Evolutionary conservation across 2,797 vertebrate genomes (phyloP), one percentile per base, ranked within the genome.

Genomic region (Neosalanx taihuensis): DNA sequence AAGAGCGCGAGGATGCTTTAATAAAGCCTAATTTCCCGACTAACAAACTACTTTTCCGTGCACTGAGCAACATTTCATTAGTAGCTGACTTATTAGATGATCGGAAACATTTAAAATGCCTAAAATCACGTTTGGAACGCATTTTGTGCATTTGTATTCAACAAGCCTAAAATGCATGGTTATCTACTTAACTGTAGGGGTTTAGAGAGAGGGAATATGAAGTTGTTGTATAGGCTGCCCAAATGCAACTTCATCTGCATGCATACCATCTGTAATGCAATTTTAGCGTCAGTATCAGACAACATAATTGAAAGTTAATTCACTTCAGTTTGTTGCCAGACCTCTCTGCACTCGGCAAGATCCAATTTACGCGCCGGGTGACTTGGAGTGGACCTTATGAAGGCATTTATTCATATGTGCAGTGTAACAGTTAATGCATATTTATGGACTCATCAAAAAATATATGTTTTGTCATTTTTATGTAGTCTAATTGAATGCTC

Each of bases 1-100:
- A 79, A 70, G 1, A 64, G 75, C 63, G 12, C 20, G 5, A 46
- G 72, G 53, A 31, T 51, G 69, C 77, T 72, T 0, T 67, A 62
- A 60, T 37, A 66, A 73, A 63, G 71, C 7, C 20, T 41, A 64
- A 30, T 56, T 31, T 56, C 51, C n/a, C n/a, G 20, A 29, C 23
- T 6, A 68, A 15, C 29, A 30, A 26, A 67, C 46, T 29, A 68
- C 18, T 9, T 68, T 31, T 57, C 51, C n/a, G 17, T 53, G 30
- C 4, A 17, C 51, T 56, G 18, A 46, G 13, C 41, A 12, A 23
- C 23, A 59, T 29, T 4, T 59, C 13, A 23, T 6, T 23, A 4
- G 58, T 59, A 23, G 10, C 4, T 5, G 4, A 59, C 5, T 26
- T 60, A 60, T n/a, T 56, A 18, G 51, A 56, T 3, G 51, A 5